Conservation (phyloP, 2,888 invertebrate genomes). For the Saturnia pavonia region DNA sequence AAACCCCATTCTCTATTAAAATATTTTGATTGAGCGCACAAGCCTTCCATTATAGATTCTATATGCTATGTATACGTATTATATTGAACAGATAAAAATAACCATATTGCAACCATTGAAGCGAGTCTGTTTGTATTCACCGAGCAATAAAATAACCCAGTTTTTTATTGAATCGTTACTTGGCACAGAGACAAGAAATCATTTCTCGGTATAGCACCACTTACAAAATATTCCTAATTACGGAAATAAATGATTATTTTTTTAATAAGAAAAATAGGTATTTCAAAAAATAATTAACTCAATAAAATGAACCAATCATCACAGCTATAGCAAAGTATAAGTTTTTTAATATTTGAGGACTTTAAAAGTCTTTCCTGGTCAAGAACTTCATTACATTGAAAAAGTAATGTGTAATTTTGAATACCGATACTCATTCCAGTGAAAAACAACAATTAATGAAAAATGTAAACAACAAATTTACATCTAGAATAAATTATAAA, state of each 20-base stretch:
- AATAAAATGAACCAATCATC: neutral
- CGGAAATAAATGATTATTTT: neutral
- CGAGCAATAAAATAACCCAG: slow-evolving; percentile 62
- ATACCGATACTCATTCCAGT: neutral
- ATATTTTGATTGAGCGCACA: neutral
- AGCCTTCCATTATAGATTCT: neutral
- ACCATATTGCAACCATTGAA: slow-evolving; percentile 42
- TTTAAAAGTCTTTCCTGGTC: neutral
- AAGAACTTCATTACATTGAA: neutral
- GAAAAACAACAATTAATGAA: neutral
- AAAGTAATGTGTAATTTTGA: neutral
- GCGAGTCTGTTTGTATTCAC: slow-evolving; percentile 51
- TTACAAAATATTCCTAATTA: slow-evolving; percentile 24
- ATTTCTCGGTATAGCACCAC: slow-evolving; percentile 45
- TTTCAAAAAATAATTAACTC: too few species aligned
- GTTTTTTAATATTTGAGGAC: neutral
- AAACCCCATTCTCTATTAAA: neutral
- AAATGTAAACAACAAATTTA: neutral
- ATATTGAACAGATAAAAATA: slow-evolving; percentile 42
- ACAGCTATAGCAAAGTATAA: neutral
- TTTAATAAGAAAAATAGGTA: neutral
- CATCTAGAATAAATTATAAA: neutral
- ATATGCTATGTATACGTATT: neutral
- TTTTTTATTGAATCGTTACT: slow-evolving; percentile 67
- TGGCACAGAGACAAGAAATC: slow-evolving; percentile 72